A percentile compares a stretch with the other conserved stretches of the same genome.
Evolutionary conservation across 2,888 invertebrate genomes (phyloP).

Genomic region (Trachelus tabidus): DNA sequence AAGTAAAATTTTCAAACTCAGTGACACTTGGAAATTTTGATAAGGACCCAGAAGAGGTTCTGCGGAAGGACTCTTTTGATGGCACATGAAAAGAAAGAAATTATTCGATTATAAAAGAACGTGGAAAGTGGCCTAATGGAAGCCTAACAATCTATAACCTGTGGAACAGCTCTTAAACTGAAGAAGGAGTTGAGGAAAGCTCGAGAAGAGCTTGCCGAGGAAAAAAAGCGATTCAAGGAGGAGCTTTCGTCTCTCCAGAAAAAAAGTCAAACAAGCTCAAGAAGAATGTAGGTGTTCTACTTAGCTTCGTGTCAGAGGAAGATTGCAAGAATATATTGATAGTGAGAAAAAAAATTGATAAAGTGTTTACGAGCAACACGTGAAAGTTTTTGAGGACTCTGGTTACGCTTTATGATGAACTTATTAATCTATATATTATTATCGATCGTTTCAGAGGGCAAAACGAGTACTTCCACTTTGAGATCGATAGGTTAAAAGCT

Average conservation of each 20-base stretch:
- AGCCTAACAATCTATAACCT: constrained; percentile 25
- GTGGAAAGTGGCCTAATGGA: constrained; percentile 25
- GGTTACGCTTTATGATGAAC: constrained; percentile 36
- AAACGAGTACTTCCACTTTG: constrained; percentile 26
- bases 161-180: constrained; percentile 22
- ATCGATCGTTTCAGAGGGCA: constrained; percentile 26
- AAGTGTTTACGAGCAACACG: constrained; percentile 31
- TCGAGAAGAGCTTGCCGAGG: constrained; percentile 19
- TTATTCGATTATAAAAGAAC: constrained; percentile 27
- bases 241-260: constrained; percentile 33
- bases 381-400: constrained; percentile 37
- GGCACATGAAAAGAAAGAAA: constrained; percentile 31
- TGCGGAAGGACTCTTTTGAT: constrained; percentile 28
- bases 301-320: constrained; percentile 24
- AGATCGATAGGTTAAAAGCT: constrained; percentile 31
- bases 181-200: constrained; percentile 19
- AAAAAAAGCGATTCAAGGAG: constrained; percentile 10
- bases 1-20: constrained; percentile 34
- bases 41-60: constrained; percentile 12
- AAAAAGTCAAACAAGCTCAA: constrained; percentile 25
- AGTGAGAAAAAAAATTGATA: constrained; percentile 39
- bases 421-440: constrained; percentile 31
- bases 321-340: constrained; percentile 28
- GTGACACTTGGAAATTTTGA: constrained; percentile 23
- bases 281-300: constrained; percentile 14